Base-by-base conservation (phyloP, 1,140 invertebrate genomes). In the Pissodes strobi region DNA sequence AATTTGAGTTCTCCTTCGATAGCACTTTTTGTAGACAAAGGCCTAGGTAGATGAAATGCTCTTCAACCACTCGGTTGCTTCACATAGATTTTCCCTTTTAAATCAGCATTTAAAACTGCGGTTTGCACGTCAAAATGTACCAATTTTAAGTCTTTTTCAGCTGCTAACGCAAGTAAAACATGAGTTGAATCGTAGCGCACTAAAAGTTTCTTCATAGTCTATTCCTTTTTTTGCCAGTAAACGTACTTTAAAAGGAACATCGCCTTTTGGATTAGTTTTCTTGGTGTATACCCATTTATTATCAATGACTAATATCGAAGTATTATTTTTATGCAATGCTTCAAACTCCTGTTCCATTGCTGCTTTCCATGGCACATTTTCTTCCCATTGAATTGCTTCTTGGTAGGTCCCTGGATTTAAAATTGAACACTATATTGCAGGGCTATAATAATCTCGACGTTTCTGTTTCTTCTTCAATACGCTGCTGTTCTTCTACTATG, bases 81-180 rank as follows among this genome's bases (percentile, higher is more conserved):
- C 75, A 81, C 80, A 72, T 71, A 83, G 8, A 82, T 68, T 5
- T 69, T 68, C 69, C 82, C 79, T 13, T 79, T 68, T 30, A 79
- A 70, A 39, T 71, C 64, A 9, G 74, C 81, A 72, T 81, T 74
- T 61, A 80, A 53, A 60, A 79, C 81, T 3, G 77, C 77, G 41
- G 78, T 73, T 61, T 72, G 68, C 0, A 79, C 71, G 66, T 82
- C 80, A 60, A 78, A 70, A 18, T 80, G 75, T 49, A 70, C 38
- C 18, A 76, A 59, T 37, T 73, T 27, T 45, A 78, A 62, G 69
- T 75, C 66, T 66, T 66, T 70, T 71, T 74, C 52, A 57, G 58
- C 72, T 63, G 77, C 68, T 64, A 80, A 41, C 1, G 75, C 67
- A 3, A 82, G 59, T 12, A 82, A 41, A 22, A 76, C 60, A 52